Base-by-base conservation (phyloP, 2,797 vertebrate genomes). In the Urosaurus nigricauda region DNA sequence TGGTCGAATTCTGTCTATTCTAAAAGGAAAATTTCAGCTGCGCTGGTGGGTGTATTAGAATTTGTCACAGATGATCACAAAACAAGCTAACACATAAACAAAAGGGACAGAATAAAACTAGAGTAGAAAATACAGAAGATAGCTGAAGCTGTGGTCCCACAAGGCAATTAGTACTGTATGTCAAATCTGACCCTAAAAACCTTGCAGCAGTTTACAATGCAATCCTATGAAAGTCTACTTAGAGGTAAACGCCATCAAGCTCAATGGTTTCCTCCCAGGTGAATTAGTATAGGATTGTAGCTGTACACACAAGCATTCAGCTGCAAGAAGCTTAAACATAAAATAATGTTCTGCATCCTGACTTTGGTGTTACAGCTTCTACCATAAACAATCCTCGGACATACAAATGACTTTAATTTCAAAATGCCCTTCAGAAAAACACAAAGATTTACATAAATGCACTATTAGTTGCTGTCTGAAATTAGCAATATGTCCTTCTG, bases 21-120 rank as follows among this genome's bases (percentile, higher is more conserved):
- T 19, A 89, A 91, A 86, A 89, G 43, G 87, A 89, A 92, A 19
- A 14, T 82, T 82, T 0, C 5, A 84, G 51, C 37, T 35, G 35
- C 37, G n/a, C 60, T 16, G 35, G 32, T 21, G 85, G 3, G 14
- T 51, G 84, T 5, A 13, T 78, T 19, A 85, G 37, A 6, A 93
- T 87, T 26, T 19, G 65, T 78, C n/a, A 65, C 68, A 77, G 8
- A 43, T 79, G 37, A 47, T 0, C 16, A 51, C 19, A 70, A 17
- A 24, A 53, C 2, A 53, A 21, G 29, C 47, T 84, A 71, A 71
- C 17, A 71, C 7, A 73, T 37, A 84, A 83, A 60, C 26, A 47
- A 51, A 29, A 70, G 21, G 9, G 81, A 32, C 13, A 83, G 29
- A 0, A 86, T 92, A 77, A 0, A 51, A 0, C 2, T 32, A 8